Evolutionary conservation across 1,140 invertebrate genomes (phyloP), one percentile per base, ranked within the genome.

Genomic region (Sipha flava): DNA sequence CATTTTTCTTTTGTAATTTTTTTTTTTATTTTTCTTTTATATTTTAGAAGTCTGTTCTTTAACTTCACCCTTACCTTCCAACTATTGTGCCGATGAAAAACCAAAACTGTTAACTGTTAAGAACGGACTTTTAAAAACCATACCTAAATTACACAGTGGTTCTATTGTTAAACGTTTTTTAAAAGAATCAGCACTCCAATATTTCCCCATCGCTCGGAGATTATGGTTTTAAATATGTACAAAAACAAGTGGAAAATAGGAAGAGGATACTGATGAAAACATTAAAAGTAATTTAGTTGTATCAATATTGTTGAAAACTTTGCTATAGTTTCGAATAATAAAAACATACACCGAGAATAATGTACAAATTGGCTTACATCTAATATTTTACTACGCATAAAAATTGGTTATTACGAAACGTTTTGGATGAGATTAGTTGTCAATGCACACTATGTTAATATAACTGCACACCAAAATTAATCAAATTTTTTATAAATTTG

Each of bases 61-160:
- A 7, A 43, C 52, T 77, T 40, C 37, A 59, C 21, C 52, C 34
- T 29, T 59, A 40, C 52, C 29, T 23, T 18, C 66, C 26, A 18
- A 26, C 40, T 70, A 70, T 70, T 70, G 66, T 70, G 18, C 66
- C 23, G 23, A 45, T 26, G 62, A 43, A 70, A 47, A 70, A 70
- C 23, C 26, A 70, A 70, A 70, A 73, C 49, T 54, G 49, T 73
- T 37, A 34, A 37, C 45, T n/a, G 47, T 54, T 52, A 23, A 21
- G 29, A 54, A 52, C 10, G 29, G 70, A 52, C 70, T 73, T 73
- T 73, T 52, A 73, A 54, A 70, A 70, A 70, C 66, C 66, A 47
- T 47, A 70, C 3, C 23, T 70, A 70, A 70, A 70, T 70, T 70
- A 70, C 66, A 70, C 66, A 21, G 66, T 70, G 66, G 40, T 70